Evolutionary conservation across 2,797 vertebrate species (phyloP), one percentile per base, ranked within the genome.

Genomic region (Euphonia xanthogaster): DNA sequence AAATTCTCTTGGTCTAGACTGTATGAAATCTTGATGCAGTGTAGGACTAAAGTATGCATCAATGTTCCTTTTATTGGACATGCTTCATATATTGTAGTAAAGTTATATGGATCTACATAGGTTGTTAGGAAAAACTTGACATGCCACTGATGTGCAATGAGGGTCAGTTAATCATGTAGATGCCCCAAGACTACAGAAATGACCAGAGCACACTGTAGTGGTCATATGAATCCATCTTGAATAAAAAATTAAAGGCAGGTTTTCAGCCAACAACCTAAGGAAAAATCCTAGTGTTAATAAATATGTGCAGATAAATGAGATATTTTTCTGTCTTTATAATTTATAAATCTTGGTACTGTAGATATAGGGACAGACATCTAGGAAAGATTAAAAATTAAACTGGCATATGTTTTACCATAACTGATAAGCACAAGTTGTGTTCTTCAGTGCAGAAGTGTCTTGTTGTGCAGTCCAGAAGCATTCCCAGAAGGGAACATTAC

Each of bases 41-140:
- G 92, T 93, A 91, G 95, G 97, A 93, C 91, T 97, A 88, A 98
- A 98, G 92, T 97, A 94, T 90, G 95, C 94, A 96, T 96, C 97
- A 96, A 84, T 96, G 96, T 89, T 97, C 84, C 86, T 97, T 97
- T 98, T 98, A 96, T 97, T 97, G 97, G 96, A 96, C 89, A 96
- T 97, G 96, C 97, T 98, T 98, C 92, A 96, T 97, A 96, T 97
- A 97, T 91, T 95, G 94, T 95, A 95, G 96, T 97, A 95, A 97
- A 97, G 96, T 97, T 97, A 95, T 95, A 94, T 95, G 91, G 93
- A 94, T 94, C 81, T 79, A 44, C 93, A 95, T 77, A 97, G 65
- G 94, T 97, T 98, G 97, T 97, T 97, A 97, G 91, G 96, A 97
- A 96, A 98, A 98, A 91, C 96, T 97, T 97, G 98, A 96, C 97